phyloP scores from a whole-genome alignment of 2,113 vertebrate genomes.

The Tricholaema leucomelas region DNA sequence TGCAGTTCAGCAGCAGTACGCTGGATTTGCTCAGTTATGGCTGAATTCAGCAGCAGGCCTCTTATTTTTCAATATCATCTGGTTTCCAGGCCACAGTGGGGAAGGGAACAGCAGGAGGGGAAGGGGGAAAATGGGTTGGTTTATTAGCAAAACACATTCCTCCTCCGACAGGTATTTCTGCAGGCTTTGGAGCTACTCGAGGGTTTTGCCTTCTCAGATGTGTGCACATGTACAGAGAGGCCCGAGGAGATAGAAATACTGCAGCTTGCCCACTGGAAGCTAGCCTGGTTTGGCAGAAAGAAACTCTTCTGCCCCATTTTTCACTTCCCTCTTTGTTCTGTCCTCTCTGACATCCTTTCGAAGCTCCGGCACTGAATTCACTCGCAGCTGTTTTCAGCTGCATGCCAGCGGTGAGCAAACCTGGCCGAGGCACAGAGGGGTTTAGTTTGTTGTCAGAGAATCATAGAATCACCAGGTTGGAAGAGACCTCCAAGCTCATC shows the following conservation, averaged over 20 bases:
- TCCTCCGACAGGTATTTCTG: conserved; percentile 26
- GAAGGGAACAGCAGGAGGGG: not conserved
- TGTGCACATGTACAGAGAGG: not conserved
- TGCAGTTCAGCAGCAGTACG: not conserved
- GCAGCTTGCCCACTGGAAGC: not conserved
- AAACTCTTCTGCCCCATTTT: not conserved
- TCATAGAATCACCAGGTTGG: too few species aligned
- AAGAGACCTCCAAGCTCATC: too few species aligned
- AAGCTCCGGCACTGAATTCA: not conserved
- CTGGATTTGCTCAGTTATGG: not conserved
- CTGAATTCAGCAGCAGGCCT: not conserved
- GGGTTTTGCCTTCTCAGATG: not conserved
- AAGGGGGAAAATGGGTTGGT: not conserved
- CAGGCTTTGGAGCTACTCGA: not conserved
- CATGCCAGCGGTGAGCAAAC: not conserved
- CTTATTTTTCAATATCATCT: conserved; percentile 14
- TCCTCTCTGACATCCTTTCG: not conserved
- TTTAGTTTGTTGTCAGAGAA: not conserved
- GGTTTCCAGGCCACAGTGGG: conserved; percentile 23
- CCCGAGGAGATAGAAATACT: not conserved
- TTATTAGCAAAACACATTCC: conserved; percentile 30
- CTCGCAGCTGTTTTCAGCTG: not conserved
- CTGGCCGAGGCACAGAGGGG: not conserved
- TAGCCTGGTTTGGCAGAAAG: not conserved
- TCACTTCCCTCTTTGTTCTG: not conserved